Percentiles rank a stretch among this genome's conserved stretches.
These are phyloP conservation scores for Hemibagrus wyckioides DNA, from an alignment of 2,113 vertebrate genomes.

Conservation along the genomic window DNA sequence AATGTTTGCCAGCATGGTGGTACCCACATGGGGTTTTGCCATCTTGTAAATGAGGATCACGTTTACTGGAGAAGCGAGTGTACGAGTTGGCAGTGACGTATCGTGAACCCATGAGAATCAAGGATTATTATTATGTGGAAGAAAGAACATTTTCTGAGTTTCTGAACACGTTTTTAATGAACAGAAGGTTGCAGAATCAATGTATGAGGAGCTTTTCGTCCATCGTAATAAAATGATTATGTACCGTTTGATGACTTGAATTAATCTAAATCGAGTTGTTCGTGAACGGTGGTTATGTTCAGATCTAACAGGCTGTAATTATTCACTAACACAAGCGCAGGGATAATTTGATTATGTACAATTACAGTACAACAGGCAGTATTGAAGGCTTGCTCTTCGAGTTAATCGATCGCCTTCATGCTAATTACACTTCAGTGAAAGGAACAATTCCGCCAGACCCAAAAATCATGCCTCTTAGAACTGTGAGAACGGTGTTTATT, in stretches of 20 bases:
- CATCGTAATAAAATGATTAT: background rate
- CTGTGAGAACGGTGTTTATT: background rate
- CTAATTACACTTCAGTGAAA: background rate
- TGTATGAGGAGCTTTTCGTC: background rate
- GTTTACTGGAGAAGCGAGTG: background rate
- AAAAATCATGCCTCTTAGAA: background rate
- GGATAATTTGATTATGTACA: conserved; percentile 66
- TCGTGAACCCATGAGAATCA: background rate
- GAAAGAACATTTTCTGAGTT: background rate
- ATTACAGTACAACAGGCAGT: conserved; percentile 62
- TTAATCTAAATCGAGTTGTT: background rate
- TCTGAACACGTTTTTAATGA: background rate
- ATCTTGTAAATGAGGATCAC: background rate
- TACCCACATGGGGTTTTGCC: background rate
- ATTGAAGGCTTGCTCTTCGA: background rate
- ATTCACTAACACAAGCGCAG: conserved; percentile 59
- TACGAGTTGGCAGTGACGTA: background rate
- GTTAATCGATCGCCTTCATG: background rate
- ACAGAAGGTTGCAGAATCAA: background rate
- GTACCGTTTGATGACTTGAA: background rate
- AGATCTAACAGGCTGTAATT: conserved; percentile 43
- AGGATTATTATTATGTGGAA: background rate
- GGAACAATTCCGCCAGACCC: background rate
- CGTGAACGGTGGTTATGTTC: background rate
- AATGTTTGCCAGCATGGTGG: conserved; percentile 7